Percentiles rank a stretch among this genome's conserved stretches.
These are phyloP conservation scores for Eristalis pertinax DNA, from an alignment of 2,888 invertebrate species.

Conservation along the genomic window DNA sequence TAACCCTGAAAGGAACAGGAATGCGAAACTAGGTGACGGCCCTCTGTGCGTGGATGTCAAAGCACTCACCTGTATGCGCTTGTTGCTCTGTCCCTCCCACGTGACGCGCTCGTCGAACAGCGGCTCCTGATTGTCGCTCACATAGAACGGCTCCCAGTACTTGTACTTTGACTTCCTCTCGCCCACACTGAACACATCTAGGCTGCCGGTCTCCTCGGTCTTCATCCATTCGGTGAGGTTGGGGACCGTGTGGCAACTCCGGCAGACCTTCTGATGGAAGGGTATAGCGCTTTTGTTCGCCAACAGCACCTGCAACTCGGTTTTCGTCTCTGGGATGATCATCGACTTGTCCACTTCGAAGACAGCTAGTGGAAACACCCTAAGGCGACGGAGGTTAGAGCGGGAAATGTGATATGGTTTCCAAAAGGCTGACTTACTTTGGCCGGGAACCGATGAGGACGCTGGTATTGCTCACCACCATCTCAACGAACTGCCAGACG, in stretches of 20 bases:
- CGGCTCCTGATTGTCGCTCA: constrained; percentile 93
- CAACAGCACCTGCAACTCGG: constrained; percentile 74
- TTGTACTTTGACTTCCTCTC: constrained; percentile 87
- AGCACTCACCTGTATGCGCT: constrained; percentile 77
- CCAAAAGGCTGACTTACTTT: not conserved
- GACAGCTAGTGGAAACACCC: constrained; percentile 91
- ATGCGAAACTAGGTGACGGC: not conserved
- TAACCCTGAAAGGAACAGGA: constrained; percentile 87
- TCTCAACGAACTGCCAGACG: constrained; percentile 88
- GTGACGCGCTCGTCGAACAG: constrained; percentile 93
- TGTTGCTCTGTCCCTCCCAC: constrained; percentile 90
- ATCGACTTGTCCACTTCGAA: constrained; percentile 86
- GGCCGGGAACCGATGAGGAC: constrained; percentile 79
- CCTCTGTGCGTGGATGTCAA: not conserved
- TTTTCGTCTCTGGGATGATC: constrained; percentile 74
- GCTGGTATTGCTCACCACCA: constrained; percentile 87
- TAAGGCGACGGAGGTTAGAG: constrained; percentile 73
- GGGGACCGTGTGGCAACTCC: constrained; percentile 75
- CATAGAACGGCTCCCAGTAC: constrained; percentile 96
- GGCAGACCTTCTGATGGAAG: constrained; percentile 75
- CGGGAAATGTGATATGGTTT: not conserved
- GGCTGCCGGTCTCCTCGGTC: constrained; percentile 34
- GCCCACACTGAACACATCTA: constrained; percentile 85
- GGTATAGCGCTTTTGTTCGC: constrained; percentile 63
- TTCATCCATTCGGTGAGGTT: constrained; percentile 72